Conservation (phyloP, 92 coral and sea anemone species). For the Zoanthus gigantus region DNA sequence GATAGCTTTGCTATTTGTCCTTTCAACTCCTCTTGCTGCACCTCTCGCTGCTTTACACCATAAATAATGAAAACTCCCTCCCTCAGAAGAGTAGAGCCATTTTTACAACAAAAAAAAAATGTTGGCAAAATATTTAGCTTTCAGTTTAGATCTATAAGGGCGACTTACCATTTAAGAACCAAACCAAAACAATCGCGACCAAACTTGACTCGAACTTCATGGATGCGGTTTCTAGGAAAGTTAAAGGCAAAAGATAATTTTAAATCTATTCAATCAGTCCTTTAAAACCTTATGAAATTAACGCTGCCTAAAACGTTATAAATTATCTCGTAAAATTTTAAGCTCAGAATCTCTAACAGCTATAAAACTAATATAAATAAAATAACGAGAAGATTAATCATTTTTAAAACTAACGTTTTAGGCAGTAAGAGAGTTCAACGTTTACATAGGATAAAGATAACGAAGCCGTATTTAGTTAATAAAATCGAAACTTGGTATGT, state of each 20-base stretch:
- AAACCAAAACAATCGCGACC: not conserved
- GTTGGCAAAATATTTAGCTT: not conserved
- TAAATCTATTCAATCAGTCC: not conserved
- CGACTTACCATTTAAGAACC: not conserved
- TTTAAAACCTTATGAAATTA: too few relatives aligned
- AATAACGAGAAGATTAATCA: too few relatives aligned
- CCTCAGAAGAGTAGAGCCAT: not conserved
- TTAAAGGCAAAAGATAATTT: not conserved
- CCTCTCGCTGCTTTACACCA: slow-evolving; percentile 31
- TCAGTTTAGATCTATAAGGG: too few relatives aligned
- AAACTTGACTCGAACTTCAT: not conserved
- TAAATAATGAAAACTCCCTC: too few relatives aligned
- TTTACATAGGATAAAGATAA: too few relatives aligned
- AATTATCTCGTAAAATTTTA: too few relatives aligned
- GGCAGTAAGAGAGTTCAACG: too few relatives aligned
- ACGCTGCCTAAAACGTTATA: too few relatives aligned
- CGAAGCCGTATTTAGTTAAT: too few relatives aligned
- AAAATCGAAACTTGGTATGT: too few relatives aligned
- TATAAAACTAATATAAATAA: not conserved
- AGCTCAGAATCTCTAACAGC: too few relatives aligned
- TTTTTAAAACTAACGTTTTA: not conserved
- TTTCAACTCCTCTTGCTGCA: slow-evolving; percentile 13
- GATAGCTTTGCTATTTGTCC: slow-evolving; percentile 2
- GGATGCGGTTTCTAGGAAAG: not conserved
- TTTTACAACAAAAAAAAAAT: not conserved